Base-by-base conservation (phyloP, 2,113 vertebrate species). In the Onychorhynchus coronatus region DNA sequence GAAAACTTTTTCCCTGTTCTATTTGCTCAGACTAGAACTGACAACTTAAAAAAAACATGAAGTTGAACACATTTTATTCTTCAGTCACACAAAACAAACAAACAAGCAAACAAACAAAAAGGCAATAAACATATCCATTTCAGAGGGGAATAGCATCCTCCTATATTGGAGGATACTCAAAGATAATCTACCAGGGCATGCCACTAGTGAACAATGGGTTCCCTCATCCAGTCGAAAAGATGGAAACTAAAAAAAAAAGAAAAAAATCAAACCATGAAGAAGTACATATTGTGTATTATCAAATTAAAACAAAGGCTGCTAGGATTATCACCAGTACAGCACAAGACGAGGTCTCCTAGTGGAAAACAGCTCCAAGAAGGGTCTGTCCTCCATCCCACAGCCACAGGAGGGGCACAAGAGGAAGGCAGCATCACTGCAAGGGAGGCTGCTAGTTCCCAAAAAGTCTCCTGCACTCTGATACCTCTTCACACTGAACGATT, bases 301-400 rank as follows among this genome's bases (percentile, higher is more conserved):
- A 78, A 86, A 62, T 31, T 77, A 19, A 35, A 84, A 27, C 12
- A 88, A 74, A 67, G 14, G 1, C 20, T 82, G 23, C 30, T 61
- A 61, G 27, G 9, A 8, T 71, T 84, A 67, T 55, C 25, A 50
- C 28, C 56, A 74, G 6, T 23, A 58, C 42, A 55, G 18, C 25
- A 55, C 12, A 55, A 67, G 46, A 49, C 41, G 31, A 73, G 22
- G 15, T 52, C 37, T 70, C 2, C 4, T 41, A 10, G 14, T 50
- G 5, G 21, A 87, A 3, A 3, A 16, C 4, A 85, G 35, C 17
- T 78, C 31, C 0, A 0, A 53, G 63, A 52, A 66, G 22, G 8
- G 7, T 52, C 44, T 85, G 27, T 44, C 11, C 27, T 59, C 44
- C 1, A 1, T 17, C 8, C 44, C 11, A 13, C 42, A 46, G 56